Evolutionary conservation across 2,888 invertebrate species (phyloP), one percentile per base, ranked within the genome.

Genomic region (Dolomedes plantarius): DNA sequence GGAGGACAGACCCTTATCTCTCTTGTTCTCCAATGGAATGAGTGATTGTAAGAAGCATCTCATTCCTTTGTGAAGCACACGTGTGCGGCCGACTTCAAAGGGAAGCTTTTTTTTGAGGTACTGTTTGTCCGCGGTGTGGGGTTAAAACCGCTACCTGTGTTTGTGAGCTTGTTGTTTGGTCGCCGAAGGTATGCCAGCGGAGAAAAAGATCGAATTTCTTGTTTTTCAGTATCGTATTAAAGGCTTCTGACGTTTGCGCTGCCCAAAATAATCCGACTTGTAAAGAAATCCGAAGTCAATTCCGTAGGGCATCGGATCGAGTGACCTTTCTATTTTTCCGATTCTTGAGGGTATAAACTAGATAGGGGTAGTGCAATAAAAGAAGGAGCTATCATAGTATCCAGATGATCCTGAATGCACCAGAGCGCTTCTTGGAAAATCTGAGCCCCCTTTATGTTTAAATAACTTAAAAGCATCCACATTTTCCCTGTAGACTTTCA

Each of bases 41-140:
- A 56, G 39, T 28, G 68, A 39, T 41, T 39, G 36, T 29, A 65
- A 11, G 28, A 50, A 23, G 68, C 28, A 36, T 31, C 69, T 29
- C 72, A 2, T 27, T 29, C 41, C 23, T 36, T 28, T 74, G 68
- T 69, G 50, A 13, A 75, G 41, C 81, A 75, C 75, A 81, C 69
- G 81, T 32, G 39, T 75, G 56, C 81, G 81, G 81, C 28, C 5
- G 16, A 81, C 75, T 32, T 81, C 81, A 81, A 81, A 81, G 32
- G 39, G 9, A 19, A 23, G 41, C 9, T n/a, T n/a, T 39, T 74
- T 41, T 39, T 65, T 13, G 27, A 32, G 74, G 39, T 27, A 56
- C 5, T 80, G 72, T 80, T 80, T 80, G 80, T 39, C 31, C 29
- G 23, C 67, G 62, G 73, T 29, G 56, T 41, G 23, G 56, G 41